Evolutionary conservation across 2,888 invertebrate genomes (phyloP).

Genomic region (Calliopum simillimum): DNA sequence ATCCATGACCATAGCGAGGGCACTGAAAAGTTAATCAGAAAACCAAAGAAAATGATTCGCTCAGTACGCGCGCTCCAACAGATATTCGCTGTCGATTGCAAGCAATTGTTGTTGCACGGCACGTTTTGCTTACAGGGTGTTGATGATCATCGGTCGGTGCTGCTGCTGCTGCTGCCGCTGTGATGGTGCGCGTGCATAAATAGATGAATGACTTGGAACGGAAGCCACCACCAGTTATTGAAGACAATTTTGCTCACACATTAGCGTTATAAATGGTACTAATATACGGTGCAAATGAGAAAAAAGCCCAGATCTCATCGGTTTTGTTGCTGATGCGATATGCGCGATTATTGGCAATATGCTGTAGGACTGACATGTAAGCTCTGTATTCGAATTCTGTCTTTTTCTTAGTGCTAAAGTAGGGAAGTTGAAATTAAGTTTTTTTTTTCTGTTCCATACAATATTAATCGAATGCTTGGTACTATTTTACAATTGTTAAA

Average conservation of each 20-base stretch:
- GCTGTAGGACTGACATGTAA: not conserved
- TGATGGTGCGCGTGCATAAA: slow-evolving; percentile 44
- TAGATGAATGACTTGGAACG: slow-evolving; percentile 66
- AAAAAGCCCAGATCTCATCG: not conserved
- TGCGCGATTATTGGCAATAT: not conserved
- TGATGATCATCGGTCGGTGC: not conserved
- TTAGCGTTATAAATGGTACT: slow-evolving; percentile 59
- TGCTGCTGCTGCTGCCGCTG: slow-evolving; percentile 20
- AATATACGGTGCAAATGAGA: slow-evolving; percentile 3
- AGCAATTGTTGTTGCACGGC: slow-evolving; percentile 6
- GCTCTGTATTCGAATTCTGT: no score
- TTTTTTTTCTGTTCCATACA: not conserved
- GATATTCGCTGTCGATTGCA: slow-evolving; percentile 8
- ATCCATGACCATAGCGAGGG: slow-evolving; percentile 23
- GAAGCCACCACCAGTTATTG: slow-evolving; percentile 53
- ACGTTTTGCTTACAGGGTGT: slow-evolving; percentile 2
- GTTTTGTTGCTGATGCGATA: slow-evolving; percentile 1
- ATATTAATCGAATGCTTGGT: no score
- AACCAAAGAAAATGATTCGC: slow-evolving; percentile 45
- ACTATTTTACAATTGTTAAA: no score
- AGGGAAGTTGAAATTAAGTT: not conserved
- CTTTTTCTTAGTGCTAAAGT: not conserved
- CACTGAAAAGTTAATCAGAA: slow-evolving; percentile 60
- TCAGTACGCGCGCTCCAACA: not conserved
- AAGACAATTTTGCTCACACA: slow-evolving; percentile 59